phyloP scores from a whole-genome alignment of 2,113 vertebrate species.

The Perognathus longimembris region DNA sequence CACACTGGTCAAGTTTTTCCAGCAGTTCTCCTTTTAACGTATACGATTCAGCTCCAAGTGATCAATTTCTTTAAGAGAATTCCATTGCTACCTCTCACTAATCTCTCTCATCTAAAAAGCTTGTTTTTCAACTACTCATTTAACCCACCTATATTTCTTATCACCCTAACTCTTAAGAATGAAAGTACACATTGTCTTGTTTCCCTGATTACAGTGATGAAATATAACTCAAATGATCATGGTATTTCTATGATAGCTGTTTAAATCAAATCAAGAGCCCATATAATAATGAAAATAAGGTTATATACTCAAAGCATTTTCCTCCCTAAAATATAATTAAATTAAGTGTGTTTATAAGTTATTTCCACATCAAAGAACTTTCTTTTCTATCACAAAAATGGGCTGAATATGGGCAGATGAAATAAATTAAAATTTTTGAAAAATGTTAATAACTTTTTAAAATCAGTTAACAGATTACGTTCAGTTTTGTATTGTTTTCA shows the following conservation, averaged over 20 bases:
- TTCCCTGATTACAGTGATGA: constrained; percentile 62
- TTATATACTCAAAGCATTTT: constrained; percentile 32
- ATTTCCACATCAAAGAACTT: background rate
- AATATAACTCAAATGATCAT: background rate
- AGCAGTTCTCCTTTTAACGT: constrained; percentile 71
- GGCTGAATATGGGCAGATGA: background rate
- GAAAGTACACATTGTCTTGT: constrained; percentile 55
- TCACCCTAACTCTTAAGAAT: constrained; percentile 16
- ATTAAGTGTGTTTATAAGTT: background rate
- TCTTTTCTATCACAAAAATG: background rate
- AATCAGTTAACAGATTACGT: background rate
- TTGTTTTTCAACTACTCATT: constrained; percentile 56
- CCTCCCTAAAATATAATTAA: background rate
- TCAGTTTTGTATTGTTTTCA: background rate
- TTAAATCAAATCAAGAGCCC: constrained; percentile 22
- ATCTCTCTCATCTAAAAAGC: background rate
- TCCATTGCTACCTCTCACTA: constrained; percentile 60
- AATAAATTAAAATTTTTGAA: background rate
- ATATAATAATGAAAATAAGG: background rate
- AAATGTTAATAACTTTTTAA: background rate
- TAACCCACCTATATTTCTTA: constrained; percentile 70
- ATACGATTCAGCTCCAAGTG: constrained; percentile 36
- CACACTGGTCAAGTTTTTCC: constrained; percentile 56
- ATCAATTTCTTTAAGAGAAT: constrained; percentile 77
- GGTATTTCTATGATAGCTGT: background rate